These are phyloP conservation scores for Setipinna tenuifilis DNA, from an alignment of 2,797 vertebrate genomes.

Conservation along the genomic window DNA sequence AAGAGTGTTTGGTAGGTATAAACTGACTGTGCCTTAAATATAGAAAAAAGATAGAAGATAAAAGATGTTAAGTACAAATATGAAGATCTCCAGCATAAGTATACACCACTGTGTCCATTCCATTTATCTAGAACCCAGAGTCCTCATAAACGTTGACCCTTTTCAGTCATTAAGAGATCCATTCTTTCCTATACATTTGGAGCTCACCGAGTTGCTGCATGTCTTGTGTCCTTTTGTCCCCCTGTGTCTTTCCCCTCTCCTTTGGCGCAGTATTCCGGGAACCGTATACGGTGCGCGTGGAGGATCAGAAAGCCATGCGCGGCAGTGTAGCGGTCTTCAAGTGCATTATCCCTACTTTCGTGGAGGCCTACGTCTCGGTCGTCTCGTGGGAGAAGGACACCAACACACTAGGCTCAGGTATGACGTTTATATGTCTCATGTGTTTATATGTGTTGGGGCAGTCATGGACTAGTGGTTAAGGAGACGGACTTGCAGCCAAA, in stretches of 20 bases:
- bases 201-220: not conserved
- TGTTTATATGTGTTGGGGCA: not conserved
- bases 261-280: conserved; percentile 89
- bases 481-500: no score
- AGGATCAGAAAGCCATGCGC: conserved; percentile 99
- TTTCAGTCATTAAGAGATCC: not conserved
- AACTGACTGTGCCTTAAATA: no score
- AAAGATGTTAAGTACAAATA: no score
- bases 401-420: conserved; percentile 99
- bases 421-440: conserved; percentile 47
- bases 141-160: not conserved
- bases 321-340: conserved; percentile 99
- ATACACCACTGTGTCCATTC: not conserved
- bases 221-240: not conserved
- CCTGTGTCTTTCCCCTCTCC: conserved; percentile 18
- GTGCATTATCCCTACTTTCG: conserved; percentile 99
- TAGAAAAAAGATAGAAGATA: no score
- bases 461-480: no score
- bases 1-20: no score
- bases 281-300: conserved; percentile 98
- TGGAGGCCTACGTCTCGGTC: conserved; percentile 96
- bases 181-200: not conserved
- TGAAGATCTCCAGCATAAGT: no score
- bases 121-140: not conserved
- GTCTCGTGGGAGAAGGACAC: conserved; percentile 99